These are phyloP conservation scores for Lissocephala sabroskyi DNA, from an alignment of 2,888 invertebrate genomes.

Conservation along the genomic window DNA sequence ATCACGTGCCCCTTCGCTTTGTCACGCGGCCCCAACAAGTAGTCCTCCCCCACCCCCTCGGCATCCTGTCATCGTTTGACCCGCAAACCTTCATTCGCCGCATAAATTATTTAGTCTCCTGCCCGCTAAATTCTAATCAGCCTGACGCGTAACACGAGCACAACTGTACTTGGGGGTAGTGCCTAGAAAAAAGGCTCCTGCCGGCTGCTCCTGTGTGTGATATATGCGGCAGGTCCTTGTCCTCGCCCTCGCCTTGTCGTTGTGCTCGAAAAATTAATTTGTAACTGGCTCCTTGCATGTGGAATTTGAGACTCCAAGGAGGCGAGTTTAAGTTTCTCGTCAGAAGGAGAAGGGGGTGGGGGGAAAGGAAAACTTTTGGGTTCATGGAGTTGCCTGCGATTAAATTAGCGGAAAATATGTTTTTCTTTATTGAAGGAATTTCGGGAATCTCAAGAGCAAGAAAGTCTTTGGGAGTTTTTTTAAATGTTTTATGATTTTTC, in stretches of 20 bases:
- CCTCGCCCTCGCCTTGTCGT: slow-evolving; percentile 34
- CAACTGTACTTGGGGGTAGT: no score
- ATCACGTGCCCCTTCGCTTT: slow-evolving; percentile 49
- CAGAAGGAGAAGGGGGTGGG: no score
- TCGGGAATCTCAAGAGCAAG: no score
- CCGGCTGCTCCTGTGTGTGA: slow-evolving; percentile 23
- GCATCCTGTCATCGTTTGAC: slow-evolving; percentile 39
- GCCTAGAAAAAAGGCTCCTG: no score
- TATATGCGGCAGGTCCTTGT: slow-evolving; percentile 31
- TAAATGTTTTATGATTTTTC: no score
- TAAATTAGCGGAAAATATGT: no score
- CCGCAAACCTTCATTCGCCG: slow-evolving; percentile 56
- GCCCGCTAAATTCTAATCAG: slow-evolving; percentile 63
- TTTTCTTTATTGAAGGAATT: no score
- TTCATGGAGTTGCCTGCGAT: no score
- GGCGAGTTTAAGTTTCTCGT: not conserved
- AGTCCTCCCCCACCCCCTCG: not conserved
- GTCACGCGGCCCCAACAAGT: slow-evolving; percentile 31
- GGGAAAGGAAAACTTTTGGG: no score
- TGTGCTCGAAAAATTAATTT: slow-evolving; percentile 62
- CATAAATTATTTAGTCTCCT: slow-evolving; percentile 46
- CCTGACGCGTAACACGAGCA: slow-evolving; percentile 53
- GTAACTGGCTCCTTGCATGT: slow-evolving; percentile 30
- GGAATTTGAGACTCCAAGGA: slow-evolving; percentile 23
- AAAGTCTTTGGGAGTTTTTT: no score